These are phyloP conservation scores for Homarus americanus DNA, from an alignment of 1,140 invertebrate species.

Conservation along the genomic window DNA sequence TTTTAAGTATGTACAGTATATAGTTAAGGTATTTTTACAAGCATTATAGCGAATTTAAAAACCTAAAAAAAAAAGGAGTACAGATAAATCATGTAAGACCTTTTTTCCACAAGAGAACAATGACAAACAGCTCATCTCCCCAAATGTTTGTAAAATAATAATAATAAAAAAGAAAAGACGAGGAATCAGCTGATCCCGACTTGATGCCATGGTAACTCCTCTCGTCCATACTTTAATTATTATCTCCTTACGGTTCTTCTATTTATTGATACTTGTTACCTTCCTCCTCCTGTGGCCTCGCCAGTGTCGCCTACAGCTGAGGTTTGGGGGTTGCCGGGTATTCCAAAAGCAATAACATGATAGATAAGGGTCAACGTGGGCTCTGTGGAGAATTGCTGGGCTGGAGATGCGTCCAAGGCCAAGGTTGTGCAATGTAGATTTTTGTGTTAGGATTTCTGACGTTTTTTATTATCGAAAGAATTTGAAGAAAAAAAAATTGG, in stretches of 20 bases:
- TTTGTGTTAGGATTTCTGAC: neutral
- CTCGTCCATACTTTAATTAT: neutral
- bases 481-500: neutral
- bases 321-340: conserved; percentile 35
- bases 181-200: neutral
- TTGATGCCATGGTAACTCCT: neutral
- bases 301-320: neutral
- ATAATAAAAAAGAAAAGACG: too few relatives aligned
- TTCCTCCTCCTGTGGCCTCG: conserved; percentile 20
- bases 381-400: conserved; percentile 31
- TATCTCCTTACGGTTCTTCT: conserved; percentile 26
- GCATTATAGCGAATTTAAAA: neutral
- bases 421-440: neutral
- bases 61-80: neutral
- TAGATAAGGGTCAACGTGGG: conserved; percentile 39
- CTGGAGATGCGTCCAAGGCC: neutral
- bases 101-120: neutral
- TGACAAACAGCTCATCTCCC: neutral
- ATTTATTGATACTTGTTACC: conserved; percentile 24
- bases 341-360: conserved; percentile 57
- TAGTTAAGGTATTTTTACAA: conserved; percentile 17
- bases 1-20: neutral
- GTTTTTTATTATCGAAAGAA: neutral
- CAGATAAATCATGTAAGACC: neutral
- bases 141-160: neutral